phyloP scores from a whole-genome alignment of 2,888 invertebrate genomes.

The Eristalinus aeneus region DNA sequence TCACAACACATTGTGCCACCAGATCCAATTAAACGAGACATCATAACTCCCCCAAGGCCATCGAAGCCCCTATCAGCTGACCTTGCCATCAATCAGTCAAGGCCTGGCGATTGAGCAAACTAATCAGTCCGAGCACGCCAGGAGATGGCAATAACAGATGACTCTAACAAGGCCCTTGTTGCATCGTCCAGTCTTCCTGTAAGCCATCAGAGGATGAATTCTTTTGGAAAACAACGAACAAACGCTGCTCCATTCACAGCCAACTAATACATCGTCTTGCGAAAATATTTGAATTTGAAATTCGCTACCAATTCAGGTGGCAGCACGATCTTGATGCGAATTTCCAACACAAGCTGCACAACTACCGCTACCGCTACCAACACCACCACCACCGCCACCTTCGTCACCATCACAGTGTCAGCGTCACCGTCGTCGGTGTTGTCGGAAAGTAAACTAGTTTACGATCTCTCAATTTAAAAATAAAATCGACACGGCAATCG shows the following conservation, averaged over 20 bases:
- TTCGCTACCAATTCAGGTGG: conserved; percentile 36
- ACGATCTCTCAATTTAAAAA: conserved; percentile 26
- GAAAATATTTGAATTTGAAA: conserved; percentile 51
- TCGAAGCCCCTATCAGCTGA: background rate
- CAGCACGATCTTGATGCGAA: conserved; percentile 30
- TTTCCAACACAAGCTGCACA: conserved; percentile 18
- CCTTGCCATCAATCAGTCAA: background rate
- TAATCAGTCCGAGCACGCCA: background rate
- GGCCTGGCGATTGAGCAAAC: background rate
- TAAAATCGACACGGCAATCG: background rate
- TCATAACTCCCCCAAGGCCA: background rate
- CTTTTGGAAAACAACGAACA: background rate
- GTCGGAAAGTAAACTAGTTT: conserved; percentile 31
- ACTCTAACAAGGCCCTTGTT: too few species aligned
- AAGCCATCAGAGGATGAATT: background rate
- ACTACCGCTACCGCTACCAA: background rate
- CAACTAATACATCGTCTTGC: conserved; percentile 17
- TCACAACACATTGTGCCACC: background rate
- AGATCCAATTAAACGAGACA: background rate
- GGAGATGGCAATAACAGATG: too few species aligned
- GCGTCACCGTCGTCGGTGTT: background rate
- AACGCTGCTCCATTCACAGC: background rate
- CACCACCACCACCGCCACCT: background rate
- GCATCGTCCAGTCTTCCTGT: background rate
- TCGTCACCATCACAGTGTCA: background rate